These are phyloP conservation scores for Lysandra coridon DNA, from an alignment of 2,888 invertebrate species.

Conservation along the genomic window DNA sequence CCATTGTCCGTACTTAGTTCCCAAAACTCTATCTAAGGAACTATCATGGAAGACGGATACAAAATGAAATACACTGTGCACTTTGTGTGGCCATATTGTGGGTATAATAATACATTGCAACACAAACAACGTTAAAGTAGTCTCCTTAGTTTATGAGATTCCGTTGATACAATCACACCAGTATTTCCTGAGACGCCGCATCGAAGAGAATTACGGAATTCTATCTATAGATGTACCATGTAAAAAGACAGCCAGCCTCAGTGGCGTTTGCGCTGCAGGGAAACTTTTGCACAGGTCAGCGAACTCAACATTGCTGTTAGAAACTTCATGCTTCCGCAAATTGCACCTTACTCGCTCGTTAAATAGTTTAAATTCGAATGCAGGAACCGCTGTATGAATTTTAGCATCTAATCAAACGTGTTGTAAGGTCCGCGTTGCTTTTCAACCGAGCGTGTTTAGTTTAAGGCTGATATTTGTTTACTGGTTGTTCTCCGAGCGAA, in stretches of 20 bases:
- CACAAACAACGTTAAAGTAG: constrained; percentile 8
- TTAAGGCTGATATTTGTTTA: constrained; percentile 45
- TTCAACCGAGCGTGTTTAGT: constrained; percentile 36
- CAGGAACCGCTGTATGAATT: constrained; percentile 41
- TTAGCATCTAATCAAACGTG: constrained; percentile 67
- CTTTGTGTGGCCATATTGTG: constrained; percentile 4
- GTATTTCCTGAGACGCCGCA: constrained; percentile 45
- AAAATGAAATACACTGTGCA: neutral
- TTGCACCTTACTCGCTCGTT: constrained; percentile 40
- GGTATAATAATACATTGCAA: neutral
- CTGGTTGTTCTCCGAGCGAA: constrained; percentile 48
- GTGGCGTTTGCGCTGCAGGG: constrained; percentile 55
- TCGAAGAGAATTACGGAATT: constrained; percentile 44
- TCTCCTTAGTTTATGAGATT: constrained; percentile 40
- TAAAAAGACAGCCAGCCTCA: constrained; percentile 48
- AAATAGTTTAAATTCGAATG: constrained; percentile 40
- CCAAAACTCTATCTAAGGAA: neutral
- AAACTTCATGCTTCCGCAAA: constrained; percentile 43
- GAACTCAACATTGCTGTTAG: constrained; percentile 60
- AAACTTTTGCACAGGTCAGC: constrained; percentile 59
- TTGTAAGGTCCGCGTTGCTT: constrained; percentile 46
- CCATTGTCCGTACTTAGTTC: neutral
- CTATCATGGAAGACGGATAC: neutral
- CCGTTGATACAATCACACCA: constrained; percentile 43
- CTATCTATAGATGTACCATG: constrained; percentile 43